Conservation (phyloP, 2,113 vertebrate genomes). For the Fregata magnificens region DNA sequence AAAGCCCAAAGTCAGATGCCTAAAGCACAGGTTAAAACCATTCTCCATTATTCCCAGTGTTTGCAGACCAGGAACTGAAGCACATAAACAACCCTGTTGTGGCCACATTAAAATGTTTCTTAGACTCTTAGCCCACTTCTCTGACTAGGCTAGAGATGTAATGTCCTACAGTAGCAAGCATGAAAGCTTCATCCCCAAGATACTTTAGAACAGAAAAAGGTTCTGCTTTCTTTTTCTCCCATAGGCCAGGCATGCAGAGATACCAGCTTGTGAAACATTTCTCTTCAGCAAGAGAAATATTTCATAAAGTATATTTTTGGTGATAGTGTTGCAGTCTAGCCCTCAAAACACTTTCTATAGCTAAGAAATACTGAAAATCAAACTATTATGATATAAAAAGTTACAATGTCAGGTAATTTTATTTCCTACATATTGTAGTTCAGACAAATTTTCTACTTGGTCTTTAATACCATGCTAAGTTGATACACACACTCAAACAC, state of each 20-base stretch:
- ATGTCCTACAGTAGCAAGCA: neutral
- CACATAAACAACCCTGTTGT: neutral
- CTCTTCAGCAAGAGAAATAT: neutral
- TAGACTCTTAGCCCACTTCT: neutral
- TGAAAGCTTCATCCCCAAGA: neutral
- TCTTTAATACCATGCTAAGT: neutral
- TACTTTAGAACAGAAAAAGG: neutral
- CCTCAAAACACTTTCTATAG: neutral
- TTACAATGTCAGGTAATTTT: neutral
- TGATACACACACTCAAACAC: neutral
- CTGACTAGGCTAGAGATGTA: neutral
- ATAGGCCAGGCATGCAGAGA: neutral
- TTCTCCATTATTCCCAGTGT: neutral
- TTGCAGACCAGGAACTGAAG: neutral
- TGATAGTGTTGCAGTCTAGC: neutral
- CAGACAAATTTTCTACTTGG: neutral
- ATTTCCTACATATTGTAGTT: neutral
- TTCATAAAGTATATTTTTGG: neutral
- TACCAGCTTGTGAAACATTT: neutral
- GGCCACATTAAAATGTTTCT: neutral
- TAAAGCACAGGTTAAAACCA: neutral
- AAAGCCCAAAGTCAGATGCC: neutral
- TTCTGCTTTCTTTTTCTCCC: neutral
- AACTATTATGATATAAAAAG: neutral
- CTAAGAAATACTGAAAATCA: neutral